A percentile compares a stretch with the other conserved stretches of the same genome.
phyloP scores from a whole-genome alignment of 2,113 vertebrate species.

The Suricata suricatta region DNA sequence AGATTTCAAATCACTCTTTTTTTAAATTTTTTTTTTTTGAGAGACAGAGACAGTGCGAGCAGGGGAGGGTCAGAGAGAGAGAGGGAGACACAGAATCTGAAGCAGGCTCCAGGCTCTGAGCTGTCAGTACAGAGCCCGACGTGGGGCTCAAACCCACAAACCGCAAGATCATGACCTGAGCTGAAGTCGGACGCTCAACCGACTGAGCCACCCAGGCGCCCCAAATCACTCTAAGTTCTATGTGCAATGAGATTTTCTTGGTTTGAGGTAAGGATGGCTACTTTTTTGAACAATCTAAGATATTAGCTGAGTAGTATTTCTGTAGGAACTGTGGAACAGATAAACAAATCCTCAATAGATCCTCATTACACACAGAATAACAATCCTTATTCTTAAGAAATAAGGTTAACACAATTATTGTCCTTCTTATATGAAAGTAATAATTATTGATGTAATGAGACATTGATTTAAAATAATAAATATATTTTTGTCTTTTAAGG shows the following conservation, averaged over 20 bases:
- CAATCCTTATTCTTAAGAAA: background rate
- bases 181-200: too few species aligned
- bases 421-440: background rate
- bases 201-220: too few species aligned
- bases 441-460: background rate
- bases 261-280: background rate
- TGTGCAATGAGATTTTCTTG: slow-evolving; percentile 15
- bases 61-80: too few species aligned
- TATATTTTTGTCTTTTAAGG: slow-evolving; percentile 22
- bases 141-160: too few species aligned
- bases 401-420: slow-evolving; percentile 7
- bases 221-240: background rate
- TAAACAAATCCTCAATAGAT: background rate
- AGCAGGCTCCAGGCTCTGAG: too few species aligned
- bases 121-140: too few species aligned
- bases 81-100: too few species aligned
- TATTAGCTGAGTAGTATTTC: background rate
- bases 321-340: background rate
- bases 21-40: too few species aligned
- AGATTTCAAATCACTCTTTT: background rate
- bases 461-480: slow-evolving; percentile 4
- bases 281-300: background rate
- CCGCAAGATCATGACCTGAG: too few species aligned
- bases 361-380: background rate
- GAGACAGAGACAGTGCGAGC: too few species aligned